phyloP scores from a whole-genome alignment of 2,888 invertebrate species.

The Melieria picta region DNA sequence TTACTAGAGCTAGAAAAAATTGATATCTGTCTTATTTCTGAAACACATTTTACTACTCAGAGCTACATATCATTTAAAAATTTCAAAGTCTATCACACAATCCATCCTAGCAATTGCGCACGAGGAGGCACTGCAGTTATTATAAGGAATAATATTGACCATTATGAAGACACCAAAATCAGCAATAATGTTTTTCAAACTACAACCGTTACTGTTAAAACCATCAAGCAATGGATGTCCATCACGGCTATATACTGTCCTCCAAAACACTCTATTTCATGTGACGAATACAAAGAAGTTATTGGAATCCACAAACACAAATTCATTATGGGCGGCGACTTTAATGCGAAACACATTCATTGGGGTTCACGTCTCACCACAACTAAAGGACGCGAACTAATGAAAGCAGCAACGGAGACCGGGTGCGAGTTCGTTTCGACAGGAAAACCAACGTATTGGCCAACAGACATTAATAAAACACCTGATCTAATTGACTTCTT shows the following conservation, averaged over 20 bases:
- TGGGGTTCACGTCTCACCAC: background rate
- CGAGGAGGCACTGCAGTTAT: background rate
- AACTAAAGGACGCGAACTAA: background rate
- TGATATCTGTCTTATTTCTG: background rate
- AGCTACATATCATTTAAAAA: background rate
- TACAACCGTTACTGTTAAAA: background rate
- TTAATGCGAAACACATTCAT: background rate
- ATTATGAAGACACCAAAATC: background rate
- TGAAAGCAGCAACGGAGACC: background rate
- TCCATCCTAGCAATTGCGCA: background rate
- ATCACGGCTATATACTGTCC: background rate
- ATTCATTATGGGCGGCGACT: too few species aligned
- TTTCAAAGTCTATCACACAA: background rate
- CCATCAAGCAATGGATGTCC: background rate
- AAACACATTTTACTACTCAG: background rate
- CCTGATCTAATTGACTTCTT: conserved; percentile 15
- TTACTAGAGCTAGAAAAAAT: background rate
- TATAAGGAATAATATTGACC: background rate
- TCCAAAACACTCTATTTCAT: background rate
- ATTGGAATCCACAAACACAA: too few species aligned
- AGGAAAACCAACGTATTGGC: conserved; percentile 13
- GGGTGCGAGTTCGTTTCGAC: background rate
- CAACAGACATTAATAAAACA: conserved; percentile 11
- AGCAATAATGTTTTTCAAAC: background rate
- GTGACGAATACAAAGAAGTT: too few species aligned